phyloP scores from a whole-genome alignment of 2,888 invertebrate genomes.

The Galerucella calmariensis region DNA sequence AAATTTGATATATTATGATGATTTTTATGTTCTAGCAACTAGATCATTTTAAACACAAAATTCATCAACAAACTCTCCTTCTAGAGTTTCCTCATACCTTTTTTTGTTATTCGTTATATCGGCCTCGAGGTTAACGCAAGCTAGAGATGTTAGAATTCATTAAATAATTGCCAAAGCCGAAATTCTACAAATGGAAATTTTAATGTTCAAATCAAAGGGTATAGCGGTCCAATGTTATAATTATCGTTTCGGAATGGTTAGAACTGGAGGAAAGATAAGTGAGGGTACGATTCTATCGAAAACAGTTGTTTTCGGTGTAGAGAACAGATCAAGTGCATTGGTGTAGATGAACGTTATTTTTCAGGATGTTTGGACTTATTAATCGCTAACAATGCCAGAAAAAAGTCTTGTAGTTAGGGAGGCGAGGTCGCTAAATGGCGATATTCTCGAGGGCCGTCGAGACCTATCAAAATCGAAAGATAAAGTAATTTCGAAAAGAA shows the following conservation, averaged over 20 bases:
- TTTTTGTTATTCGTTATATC: too few relatives aligned
- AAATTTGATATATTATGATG: too few relatives aligned
- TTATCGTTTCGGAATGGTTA: background rate
- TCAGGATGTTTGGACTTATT: background rate
- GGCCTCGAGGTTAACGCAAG: background rate
- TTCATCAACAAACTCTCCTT: too few relatives aligned
- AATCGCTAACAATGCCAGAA: too few relatives aligned
- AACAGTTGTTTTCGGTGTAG: background rate
- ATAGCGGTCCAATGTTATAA: background rate
- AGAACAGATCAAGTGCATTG: background rate
- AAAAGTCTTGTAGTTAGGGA: too few relatives aligned
- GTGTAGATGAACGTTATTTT: background rate
- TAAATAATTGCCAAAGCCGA: background rate
- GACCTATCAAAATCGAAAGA: too few relatives aligned
- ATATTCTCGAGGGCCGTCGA: too few relatives aligned
- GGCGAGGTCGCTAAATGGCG: too few relatives aligned
- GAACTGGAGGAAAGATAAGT: background rate
- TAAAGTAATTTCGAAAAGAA: too few relatives aligned
- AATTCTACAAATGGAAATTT: background rate
- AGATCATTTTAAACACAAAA: too few relatives aligned
- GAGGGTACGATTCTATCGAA: background rate
- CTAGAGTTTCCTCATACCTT: too few relatives aligned
- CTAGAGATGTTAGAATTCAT: background rate
- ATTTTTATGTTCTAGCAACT: too few relatives aligned
- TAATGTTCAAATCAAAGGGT: background rate